Conservation (phyloP, 1,140 invertebrate species). For the Ruditapes philippinarum region DNA sequence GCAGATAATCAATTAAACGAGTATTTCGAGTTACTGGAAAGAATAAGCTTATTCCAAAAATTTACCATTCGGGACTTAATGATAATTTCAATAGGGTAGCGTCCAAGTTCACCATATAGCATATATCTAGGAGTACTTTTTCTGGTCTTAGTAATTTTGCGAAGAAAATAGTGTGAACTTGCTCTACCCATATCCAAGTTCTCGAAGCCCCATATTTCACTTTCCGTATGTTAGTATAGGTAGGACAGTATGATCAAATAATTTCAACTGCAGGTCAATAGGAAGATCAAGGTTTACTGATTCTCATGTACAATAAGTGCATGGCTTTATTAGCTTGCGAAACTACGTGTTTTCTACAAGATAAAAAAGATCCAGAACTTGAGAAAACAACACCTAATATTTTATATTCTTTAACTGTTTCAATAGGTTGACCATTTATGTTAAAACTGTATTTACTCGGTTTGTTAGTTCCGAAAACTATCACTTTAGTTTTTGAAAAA, state of each 20-base stretch:
- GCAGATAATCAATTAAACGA: background rate
- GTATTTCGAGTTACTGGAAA: background rate
- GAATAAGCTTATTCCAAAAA: background rate
- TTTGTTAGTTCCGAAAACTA: background rate
- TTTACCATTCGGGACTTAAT: background rate
- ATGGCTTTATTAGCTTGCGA: background rate
- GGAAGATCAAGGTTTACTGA: background rate
- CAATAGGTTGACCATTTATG: background rate
- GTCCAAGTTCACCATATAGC: background rate
- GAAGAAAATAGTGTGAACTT: background rate
- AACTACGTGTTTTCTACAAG: background rate
- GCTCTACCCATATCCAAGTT: background rate
- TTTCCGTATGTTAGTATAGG: background rate
- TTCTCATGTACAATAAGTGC: background rate
- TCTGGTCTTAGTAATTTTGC: background rate
- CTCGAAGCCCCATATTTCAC: background rate
- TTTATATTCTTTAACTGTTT: conserved; percentile 11
- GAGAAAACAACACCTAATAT: background rate
- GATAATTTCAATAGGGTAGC: background rate
- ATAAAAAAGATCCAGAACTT: background rate
- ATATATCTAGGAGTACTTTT: conserved; percentile 3
- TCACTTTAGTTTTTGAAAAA: background rate
- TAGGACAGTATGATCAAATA: background rate
- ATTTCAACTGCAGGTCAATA: no score
- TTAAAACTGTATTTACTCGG: no score